Conservation (phyloP, 2,797 vertebrate genomes). For the Graptemys geographica region DNA sequence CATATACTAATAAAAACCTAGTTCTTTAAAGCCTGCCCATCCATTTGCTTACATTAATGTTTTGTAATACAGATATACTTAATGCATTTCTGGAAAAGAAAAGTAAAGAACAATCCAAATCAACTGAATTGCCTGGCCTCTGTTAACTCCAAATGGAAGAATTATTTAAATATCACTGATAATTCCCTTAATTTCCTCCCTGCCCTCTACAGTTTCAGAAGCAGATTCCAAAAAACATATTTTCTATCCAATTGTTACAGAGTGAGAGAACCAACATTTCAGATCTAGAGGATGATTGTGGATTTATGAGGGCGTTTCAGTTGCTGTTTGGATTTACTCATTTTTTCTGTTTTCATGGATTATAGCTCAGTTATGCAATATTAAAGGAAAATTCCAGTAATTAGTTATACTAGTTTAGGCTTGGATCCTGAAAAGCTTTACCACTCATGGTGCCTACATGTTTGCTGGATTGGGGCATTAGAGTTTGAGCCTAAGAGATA, state of each 20-base stretch:
- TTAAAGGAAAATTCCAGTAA: slow-evolving; percentile 1
- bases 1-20: not conserved
- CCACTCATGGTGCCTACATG: not conserved
- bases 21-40: not conserved
- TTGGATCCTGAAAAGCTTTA: not conserved
- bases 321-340: not conserved
- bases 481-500: not conserved
- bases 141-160: not conserved
- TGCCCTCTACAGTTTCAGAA: not conserved
- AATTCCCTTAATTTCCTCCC: no score
- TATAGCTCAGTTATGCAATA: not conserved
- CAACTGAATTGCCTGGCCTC: not conserved
- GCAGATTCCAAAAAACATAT: not conserved
- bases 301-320: not conserved
- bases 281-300: not conserved
- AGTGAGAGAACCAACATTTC: not conserved
- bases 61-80: no score
- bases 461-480: not conserved
- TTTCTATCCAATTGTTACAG: fast-evolving
- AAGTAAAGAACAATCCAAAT: not conserved
- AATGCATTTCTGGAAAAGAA: no score
- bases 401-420: not conserved
- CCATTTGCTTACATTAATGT: not conserved
- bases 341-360: slow-evolving; percentile 1
- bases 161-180: not conserved